Evolutionary conservation across 2,797 vertebrate species (phyloP), one percentile per base, ranked within the genome.

Genomic region (Notoglanidium macrostoma): DNA sequence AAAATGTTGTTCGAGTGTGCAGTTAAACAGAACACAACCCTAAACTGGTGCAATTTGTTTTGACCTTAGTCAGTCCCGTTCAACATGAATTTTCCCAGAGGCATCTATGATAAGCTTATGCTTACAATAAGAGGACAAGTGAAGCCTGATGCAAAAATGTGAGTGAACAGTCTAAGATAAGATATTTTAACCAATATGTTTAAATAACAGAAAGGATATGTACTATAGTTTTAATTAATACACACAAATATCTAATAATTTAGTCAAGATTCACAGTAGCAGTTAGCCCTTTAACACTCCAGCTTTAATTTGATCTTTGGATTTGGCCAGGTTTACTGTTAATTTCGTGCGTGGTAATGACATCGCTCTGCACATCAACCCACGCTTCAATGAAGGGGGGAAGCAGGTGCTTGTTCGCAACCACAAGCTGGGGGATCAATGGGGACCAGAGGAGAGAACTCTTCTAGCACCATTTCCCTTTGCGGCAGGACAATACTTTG

Each of bases 51-150:
- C 32, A 12, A 80, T 82, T 67, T 70, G 55, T 81, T 88, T 19
- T 77, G 10, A 72, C 79, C 88, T 57, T 73, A 96, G 96, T 94
- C 93, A 6, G 95, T 96, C 9, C 96, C 96, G 0, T 96, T 95
- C 93, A 96, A 95, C 92, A 83, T 96, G 89, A 95, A 96, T 77
- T 93, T 96, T 88, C 92, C 94, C 46, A 91, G 95, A 57, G 96
- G 96, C 0, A 90, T 96, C 83, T 96, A 96, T 32, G 95, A 96
- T 93, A 96, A 96, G 89, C 94, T 96, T 93, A 94, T 96, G 94
- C 93, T 96, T 91, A 96, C 96, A 35, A 95, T 96, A 89, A 87
- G 92, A 88, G 96, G 95, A n/a, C 90, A 95, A 12, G 92, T 96
- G 59, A 96, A 96, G 88, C 94, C 95, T 0, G 91, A 95, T 11